Evolutionary conservation across 2,113 vertebrate genomes (phyloP).

Genomic region (Xiphophorus maculatus): DNA sequence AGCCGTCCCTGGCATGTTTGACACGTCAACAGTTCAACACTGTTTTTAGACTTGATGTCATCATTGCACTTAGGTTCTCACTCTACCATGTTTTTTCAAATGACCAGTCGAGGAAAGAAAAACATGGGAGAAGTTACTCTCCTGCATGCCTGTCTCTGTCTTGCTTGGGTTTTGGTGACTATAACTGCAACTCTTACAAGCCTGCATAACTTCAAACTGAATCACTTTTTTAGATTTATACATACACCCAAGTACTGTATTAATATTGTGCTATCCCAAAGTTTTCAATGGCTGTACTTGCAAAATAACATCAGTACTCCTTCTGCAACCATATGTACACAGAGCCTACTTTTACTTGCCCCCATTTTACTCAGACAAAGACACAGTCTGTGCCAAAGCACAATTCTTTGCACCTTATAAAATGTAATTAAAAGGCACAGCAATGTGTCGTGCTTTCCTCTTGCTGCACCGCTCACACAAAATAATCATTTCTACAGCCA

Average conservation of each 20-base stretch:
- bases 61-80: constrained; percentile 65
- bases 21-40: constrained; percentile 68
- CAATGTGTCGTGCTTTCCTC: constrained; percentile 26
- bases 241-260: background rate
- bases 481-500: constrained; percentile 41
- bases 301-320: background rate
- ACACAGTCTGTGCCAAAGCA: constrained; percentile 33
- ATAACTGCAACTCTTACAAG: background rate
- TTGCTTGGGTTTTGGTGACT: constrained; percentile 28
- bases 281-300: background rate
- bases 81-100: constrained; percentile 70
- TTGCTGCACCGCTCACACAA: constrained; percentile 22
- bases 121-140: constrained; percentile 61
- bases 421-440: constrained; percentile 54
- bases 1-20: constrained; percentile 57
- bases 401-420: constrained; percentile 45
- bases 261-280: background rate
- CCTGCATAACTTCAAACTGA: background rate
- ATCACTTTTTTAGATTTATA: background rate
- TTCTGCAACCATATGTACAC: background rate
- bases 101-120: constrained; percentile 68
- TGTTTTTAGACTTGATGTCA: constrained; percentile 71
- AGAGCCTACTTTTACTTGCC: constrained; percentile 6
- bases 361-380: constrained; percentile 28
- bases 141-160: constrained; percentile 41